A percentile compares a stretch with the other conserved stretches of the same genome.
phyloP scores from a whole-genome alignment of 2,113 vertebrate genomes.

The Oxygymnocypris stewartii region DNA sequence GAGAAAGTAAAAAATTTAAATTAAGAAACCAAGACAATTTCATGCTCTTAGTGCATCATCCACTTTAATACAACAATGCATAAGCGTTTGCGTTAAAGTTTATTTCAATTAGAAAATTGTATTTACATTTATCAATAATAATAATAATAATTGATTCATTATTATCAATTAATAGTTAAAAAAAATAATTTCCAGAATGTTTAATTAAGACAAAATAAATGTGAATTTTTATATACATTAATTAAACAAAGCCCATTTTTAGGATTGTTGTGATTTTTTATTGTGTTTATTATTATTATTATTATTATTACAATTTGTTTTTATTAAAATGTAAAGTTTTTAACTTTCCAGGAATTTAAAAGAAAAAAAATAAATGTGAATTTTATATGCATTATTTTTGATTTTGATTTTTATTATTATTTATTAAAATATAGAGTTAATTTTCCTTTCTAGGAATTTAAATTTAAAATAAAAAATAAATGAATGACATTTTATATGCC shows the following conservation, averaged over 20 bases:
- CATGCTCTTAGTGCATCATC: neutral
- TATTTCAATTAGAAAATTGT: neutral
- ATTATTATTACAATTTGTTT: too few relatives aligned
- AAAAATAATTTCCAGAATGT: neutral
- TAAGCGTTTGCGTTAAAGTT: neutral
- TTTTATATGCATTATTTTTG: neutral
- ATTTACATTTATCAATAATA: neutral
- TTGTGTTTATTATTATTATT: neutral
- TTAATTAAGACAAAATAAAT: too few relatives aligned
- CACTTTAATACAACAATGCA: neutral
- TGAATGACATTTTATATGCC: too few relatives aligned
- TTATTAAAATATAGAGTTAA: neutral
- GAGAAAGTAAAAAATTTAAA: neutral
- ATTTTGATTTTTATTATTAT: neutral
- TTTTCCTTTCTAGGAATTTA: too few relatives aligned
- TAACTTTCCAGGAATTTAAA: too few relatives aligned
- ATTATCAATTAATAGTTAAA: neutral
- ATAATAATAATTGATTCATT: too few relatives aligned
- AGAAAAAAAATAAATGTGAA: too few relatives aligned
- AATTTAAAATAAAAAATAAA: too few relatives aligned
- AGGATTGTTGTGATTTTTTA: too few relatives aligned
- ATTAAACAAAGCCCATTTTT: too few relatives aligned
- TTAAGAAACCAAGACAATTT: constrained; percentile 6
- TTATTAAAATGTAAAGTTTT: neutral
- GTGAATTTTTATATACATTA: too few relatives aligned